A percentile compares a stretch with the other conserved stretches of the same genome.
Conservation (phyloP, 2,888 invertebrate genomes). For the Hyles lineata region DNA sequence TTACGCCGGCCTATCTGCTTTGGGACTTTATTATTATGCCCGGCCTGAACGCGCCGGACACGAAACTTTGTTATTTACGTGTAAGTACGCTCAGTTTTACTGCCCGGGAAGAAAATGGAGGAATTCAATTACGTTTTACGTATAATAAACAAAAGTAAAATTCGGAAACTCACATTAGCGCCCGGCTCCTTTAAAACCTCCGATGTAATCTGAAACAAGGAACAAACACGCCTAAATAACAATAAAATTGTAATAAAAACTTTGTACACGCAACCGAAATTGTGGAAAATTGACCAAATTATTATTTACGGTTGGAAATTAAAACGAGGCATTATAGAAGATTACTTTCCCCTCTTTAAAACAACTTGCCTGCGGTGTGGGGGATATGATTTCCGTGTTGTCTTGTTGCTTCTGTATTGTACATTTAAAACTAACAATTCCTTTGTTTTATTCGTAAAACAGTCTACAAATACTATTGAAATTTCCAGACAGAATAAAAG, state of each 20-base stretch:
- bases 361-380: constrained; percentile 58
- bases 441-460: neutral
- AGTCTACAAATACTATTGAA: neutral
- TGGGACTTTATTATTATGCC: constrained; percentile 62
- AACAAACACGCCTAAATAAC: constrained; percentile 85
- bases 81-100: constrained; percentile 45
- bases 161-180: constrained; percentile 83
- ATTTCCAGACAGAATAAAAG: constrained; percentile 2
- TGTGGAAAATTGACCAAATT: constrained; percentile 84
- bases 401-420: constrained; percentile 38
- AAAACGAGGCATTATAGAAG: constrained; percentile 78
- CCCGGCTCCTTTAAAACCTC: constrained; percentile 80
- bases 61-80: constrained; percentile 68
- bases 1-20: constrained; percentile 65
- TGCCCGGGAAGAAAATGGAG: constrained; percentile 49
- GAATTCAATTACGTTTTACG: constrained; percentile 72
- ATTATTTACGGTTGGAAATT: constrained; percentile 83
- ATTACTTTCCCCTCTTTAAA: constrained; percentile 75
- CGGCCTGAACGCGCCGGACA: constrained; percentile 56
- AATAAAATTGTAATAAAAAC: constrained; percentile 85
- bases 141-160: constrained; percentile 74
- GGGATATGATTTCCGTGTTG: constrained; percentile 56
- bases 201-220: constrained; percentile 84
- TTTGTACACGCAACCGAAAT: constrained; percentile 83
- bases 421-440: neutral